Evolutionary conservation across 2,888 invertebrate species (phyloP), one percentile per base, ranked within the genome.

Genomic region (Heliconius aoede): DNA sequence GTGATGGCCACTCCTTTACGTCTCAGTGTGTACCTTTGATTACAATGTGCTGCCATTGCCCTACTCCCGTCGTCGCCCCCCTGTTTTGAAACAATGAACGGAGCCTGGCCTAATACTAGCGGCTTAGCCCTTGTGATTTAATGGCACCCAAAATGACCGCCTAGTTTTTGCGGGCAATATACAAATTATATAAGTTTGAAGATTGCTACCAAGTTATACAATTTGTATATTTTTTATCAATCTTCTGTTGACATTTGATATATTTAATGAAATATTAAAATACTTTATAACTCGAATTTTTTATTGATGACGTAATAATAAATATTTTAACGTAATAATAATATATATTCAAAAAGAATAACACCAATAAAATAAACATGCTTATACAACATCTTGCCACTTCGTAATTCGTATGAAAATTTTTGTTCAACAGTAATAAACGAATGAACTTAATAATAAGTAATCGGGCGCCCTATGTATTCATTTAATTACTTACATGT

Each of bases 11-110:
- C 85, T 82, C 86, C 85, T 85, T 81, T 61, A 75, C 55, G 76
- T 77, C 74, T 83, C 82, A 84, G 85, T 85, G 86, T 85, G 86
- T 81, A 85, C 76, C 80, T 84, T 83, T 87, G 87, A 91, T 90
- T 86, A 87, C 82, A 87, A 87, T 90, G 90, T 89, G 85, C 89
- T 90, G 90, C 90, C 90, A 91, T 91, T 90, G 89, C 89, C 88
- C 90, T 83, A 86, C 83, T 83, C 83, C 81, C 83, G 80, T 80
- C 81, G 79, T 80, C 83, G 85, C 83, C 87, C 88, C 86, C 88
- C 78, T 84, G 82, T 84, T 86, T 86, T 87, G 84, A 89, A 90
- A 92, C 90, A 92, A 91, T 91, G 87, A 87, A 86, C 88, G 87
- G 88, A 88, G 87, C 88, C 86, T 88, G 85, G 86, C 85, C 51